These are phyloP conservation scores for Calliopum simillimum DNA, from an alignment of 2,888 invertebrate genomes.

Conservation along the genomic window DNA sequence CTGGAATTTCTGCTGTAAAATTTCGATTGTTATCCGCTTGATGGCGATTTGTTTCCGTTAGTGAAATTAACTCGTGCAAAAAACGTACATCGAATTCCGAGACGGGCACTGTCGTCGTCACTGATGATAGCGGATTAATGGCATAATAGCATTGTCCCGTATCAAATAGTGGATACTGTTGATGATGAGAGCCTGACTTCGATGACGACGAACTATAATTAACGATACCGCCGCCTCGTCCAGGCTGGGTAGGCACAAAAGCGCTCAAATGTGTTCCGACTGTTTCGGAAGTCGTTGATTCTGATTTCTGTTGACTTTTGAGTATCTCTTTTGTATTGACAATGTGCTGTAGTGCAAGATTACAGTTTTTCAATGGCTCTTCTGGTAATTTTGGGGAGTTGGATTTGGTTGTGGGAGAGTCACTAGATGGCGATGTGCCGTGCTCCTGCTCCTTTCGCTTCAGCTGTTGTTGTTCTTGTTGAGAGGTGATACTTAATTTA, in stretches of 20 bases:
- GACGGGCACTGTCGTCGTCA: constrained; percentile 38
- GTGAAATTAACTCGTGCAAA: constrained; percentile 52
- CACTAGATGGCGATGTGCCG: neutral
- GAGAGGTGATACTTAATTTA: constrained; percentile 7
- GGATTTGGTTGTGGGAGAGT: neutral
- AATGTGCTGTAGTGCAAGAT: constrained; percentile 44
- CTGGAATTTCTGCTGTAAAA: constrained; percentile 37
- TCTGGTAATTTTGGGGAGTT: neutral
- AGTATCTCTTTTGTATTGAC: constrained; percentile 44
- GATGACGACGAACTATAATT: neutral
- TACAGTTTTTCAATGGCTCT: constrained; percentile 37
- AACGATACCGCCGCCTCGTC: constrained; percentile 32
- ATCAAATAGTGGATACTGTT: constrained; percentile 10
- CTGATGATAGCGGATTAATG: neutral
- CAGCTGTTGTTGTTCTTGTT: neutral
- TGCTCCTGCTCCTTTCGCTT: constrained; percentile 6
- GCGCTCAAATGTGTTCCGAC: constrained; percentile 39
- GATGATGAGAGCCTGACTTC: neutral
- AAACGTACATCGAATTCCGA: constrained; percentile 63
- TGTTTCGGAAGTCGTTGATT: constrained; percentile 19
- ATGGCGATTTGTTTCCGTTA: neutral
- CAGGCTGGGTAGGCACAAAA: constrained; percentile 46
- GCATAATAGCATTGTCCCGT: neutral
- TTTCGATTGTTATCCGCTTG: constrained; percentile 47
- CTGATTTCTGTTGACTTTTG: constrained; percentile 15